Evolutionary conservation across 2,888 invertebrate species (phyloP), one percentile per base, ranked within the genome.

Genomic region (Erebia epiphron): DNA sequence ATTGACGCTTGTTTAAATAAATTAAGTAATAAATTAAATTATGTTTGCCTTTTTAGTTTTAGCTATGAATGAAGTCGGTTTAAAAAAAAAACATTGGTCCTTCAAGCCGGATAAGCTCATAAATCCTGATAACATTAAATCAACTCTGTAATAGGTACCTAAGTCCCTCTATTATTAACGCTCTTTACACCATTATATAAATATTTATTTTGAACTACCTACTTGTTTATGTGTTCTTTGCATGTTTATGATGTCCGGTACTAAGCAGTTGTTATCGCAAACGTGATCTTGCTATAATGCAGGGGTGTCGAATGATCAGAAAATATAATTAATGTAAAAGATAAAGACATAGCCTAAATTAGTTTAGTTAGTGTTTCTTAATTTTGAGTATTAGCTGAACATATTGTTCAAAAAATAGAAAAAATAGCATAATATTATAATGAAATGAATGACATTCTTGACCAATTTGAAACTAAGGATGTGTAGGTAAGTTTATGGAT

Each of bases 231-330:
- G 46, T 46, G 46, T 46, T 46, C 46, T 46, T 46, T 46, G 57
- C 57, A n/a, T 58, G 57, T 35, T 58, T 35, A 35, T 35, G 8
- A 58, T 58, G 57, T 58, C 57, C 57, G 57, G 57, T 58, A 35
- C 35, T 58, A 35, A 57, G 21, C 21, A 7, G 57, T 58, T 14
- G 57, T 35, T 58, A 35, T 58, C 57, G 57, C 7, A 58, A 58
- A 58, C 57, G 35, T 35, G 57, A 35, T 58, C 57, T 58, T 58
- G 21, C 26, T 26, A 8, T 26, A 57, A 2, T 26, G 11, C n/a
- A 58, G 57, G 57, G 57, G 35, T 58, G 35, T 58, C n/a, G 8
- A 49, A 26, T 16, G 9, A 49, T 13, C 16, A 21, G 1, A 21
- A 18, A 21, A 49, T 10, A 14, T 7, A 60, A 13, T n/a, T 16